Percentiles rank a stretch among this genome's conserved stretches.
phyloP scores from a whole-genome alignment of 1,140 invertebrate genomes.

The Physella acuta region DNA sequence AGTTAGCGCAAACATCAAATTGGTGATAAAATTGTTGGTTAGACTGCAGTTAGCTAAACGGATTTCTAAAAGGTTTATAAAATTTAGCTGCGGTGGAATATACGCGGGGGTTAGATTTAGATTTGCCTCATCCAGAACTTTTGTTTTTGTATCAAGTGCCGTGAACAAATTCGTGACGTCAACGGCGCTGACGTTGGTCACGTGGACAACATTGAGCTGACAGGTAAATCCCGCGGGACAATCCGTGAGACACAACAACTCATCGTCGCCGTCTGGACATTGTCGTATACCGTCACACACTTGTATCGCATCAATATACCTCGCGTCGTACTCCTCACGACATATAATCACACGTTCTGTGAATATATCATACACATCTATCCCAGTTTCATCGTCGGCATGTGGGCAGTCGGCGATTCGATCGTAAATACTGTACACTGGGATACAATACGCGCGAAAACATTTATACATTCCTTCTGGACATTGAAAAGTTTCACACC shows the following conservation, averaged over 20 bases:
- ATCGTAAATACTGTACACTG: not conserved
- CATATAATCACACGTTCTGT: not conserved
- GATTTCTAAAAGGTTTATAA: no score
- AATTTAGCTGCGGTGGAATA: no score
- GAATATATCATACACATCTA: not conserved
- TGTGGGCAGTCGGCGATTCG: not conserved
- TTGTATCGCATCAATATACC: not conserved
- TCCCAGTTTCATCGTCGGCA: no score
- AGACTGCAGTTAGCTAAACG: no score
- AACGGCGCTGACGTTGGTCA: not conserved
- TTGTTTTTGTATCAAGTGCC: not conserved
- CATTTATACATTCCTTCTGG: not conserved
- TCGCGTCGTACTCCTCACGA: not conserved
- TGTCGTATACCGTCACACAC: slow-evolving; percentile 4
- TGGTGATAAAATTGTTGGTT: no score
- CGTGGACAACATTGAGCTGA: not conserved
- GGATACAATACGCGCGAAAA: not conserved
- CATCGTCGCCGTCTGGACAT: slow-evolving; percentile 4
- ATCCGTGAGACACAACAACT: not conserved
- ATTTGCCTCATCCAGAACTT: not conserved
- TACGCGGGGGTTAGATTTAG: not conserved
- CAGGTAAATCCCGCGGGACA: not conserved
- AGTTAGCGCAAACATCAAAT: no score
- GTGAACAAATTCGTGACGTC: not conserved
- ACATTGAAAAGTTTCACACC: not conserved